Base-by-base conservation (phyloP, 2,888 invertebrate genomes). In the Pristionchus maxplancki region DNA sequence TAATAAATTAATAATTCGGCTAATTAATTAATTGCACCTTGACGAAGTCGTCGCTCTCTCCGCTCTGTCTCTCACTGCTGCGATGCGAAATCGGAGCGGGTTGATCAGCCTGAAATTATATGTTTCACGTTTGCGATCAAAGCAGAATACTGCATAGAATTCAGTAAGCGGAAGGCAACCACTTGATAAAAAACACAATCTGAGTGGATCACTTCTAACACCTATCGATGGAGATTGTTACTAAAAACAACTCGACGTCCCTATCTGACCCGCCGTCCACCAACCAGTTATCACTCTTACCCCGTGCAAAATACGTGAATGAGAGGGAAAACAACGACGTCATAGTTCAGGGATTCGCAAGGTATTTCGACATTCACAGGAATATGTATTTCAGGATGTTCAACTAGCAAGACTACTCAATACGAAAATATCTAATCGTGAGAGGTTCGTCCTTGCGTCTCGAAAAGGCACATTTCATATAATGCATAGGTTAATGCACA, bases 21-120 rank as follows among this genome's bases (percentile, higher is more conserved):
- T 81, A n/a, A 44, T 81, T 48, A 81, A 40, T 28, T 28, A 82
- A 53, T 31, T 28, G 24, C 67, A 89, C 92, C 85, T 92, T 92
- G 71, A 91, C 92, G 78, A 90, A 92, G 62, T 91, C 92, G 87
- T 92, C 92, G 13, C 91, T 91, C n/a, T 91, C 91, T 6, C 89
- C 89, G 24, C 91, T 91, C 71, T 87, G 53, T 48, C 86, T 48
- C 40, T 71, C 85, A 40, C 64, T 64, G 34, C 62, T 58, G 28
- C 64, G 58, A 85, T 40, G 58, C 0, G 62, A 40, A n/a, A 85
- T 85, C 17, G 20, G 85, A 4, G 40, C 85, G 24, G 44, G 40
- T 9, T 40, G 44, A 4, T 58, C 62, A 5, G 37, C 85, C 85
- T 85, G 44, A 20, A 78, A 28, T 24, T 4, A n/a, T 81, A 37